A percentile compares a stretch with the other conserved stretches of the same genome.
phyloP scores from a whole-genome alignment of 2,113 vertebrate species.

The Ochotona princeps region DNA sequence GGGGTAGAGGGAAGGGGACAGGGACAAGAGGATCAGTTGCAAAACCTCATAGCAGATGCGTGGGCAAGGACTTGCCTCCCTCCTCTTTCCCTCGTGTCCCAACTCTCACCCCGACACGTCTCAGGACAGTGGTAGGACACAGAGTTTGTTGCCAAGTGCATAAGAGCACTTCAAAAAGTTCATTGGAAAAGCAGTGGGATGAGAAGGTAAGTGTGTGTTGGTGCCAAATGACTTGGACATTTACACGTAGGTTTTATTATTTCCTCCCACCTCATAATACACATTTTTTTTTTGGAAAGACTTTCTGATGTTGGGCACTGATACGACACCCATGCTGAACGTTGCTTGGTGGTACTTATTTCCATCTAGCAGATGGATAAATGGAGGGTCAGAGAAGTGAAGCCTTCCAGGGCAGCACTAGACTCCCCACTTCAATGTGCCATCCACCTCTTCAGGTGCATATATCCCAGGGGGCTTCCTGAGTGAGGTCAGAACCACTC shows the following conservation, averaged over 20 bases:
- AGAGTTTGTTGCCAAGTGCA: neutral
- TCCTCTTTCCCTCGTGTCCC: neutral
- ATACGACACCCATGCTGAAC: accelerated
- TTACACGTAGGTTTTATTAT: too few species aligned
- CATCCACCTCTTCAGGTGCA: accelerated
- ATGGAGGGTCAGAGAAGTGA: neutral
- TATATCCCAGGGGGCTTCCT: neutral
- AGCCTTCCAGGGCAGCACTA: neutral
- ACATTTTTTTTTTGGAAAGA: too few species aligned
- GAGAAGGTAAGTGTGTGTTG: too few species aligned
- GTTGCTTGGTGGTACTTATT: neutral
- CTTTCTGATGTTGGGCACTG: neutral
- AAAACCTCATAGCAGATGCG: accelerated
- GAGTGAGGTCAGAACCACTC: neutral
- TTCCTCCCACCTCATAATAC: too few species aligned
- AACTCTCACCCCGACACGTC: neutral
- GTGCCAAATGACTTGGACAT: too few species aligned
- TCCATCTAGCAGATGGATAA: neutral
- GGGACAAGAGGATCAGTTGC: too few species aligned
- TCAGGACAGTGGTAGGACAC: neutral
- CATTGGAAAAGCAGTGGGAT: too few species aligned
- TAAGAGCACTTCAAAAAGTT: too few species aligned
- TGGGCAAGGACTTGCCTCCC: neutral
- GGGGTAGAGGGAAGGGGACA: too few species aligned
- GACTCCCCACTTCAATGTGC: accelerated